These are phyloP conservation scores for Lepas anatifera DNA, from an alignment of 2,888 invertebrate genomes.

Conservation along the genomic window DNA sequence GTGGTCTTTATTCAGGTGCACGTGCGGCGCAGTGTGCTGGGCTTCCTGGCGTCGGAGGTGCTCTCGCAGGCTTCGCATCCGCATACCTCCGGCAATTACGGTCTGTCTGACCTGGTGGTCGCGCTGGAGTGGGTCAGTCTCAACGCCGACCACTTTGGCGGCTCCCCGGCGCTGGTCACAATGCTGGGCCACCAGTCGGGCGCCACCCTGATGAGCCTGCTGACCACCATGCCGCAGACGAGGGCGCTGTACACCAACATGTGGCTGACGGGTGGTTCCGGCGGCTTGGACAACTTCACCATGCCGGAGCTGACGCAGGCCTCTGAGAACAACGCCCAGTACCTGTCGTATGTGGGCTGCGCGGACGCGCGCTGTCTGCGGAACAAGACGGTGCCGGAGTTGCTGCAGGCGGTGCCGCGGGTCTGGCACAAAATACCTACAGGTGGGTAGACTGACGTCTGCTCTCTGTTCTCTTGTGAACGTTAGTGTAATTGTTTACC, in stretches of 20 bases:
- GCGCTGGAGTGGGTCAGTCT: constrained; percentile 66
- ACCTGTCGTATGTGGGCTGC: constrained; percentile 18
- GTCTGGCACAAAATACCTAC: constrained; percentile 45
- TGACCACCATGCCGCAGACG: constrained; percentile 44
- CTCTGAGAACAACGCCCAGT: constrained; percentile 14
- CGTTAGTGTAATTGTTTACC: too few species aligned
- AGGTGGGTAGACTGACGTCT: too few species aligned
- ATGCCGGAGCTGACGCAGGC: constrained; percentile 19
- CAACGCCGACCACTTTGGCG: constrained; percentile 74
- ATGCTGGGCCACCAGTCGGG: constrained; percentile 75
- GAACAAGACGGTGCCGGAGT: constrained; percentile 37
- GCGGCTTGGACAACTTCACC: constrained; percentile 18
- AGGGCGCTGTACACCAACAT: constrained; percentile 57
- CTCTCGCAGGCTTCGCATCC: constrained; percentile 46
- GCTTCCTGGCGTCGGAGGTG: constrained; percentile 52
- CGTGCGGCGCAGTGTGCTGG: constrained; percentile 55
- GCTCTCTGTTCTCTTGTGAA: too few species aligned
- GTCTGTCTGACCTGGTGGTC: constrained; percentile 61
- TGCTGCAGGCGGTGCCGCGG: constrained; percentile 56
- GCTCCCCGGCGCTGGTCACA: constrained; percentile 62
- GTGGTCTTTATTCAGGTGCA: constrained; percentile 78
- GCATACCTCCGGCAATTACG: constrained; percentile 71
- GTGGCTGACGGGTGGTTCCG: constrained; percentile 55
- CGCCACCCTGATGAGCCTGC: constrained; percentile 65
- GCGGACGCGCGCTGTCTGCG: constrained; percentile 36